phyloP scores from a whole-genome alignment of 2,888 invertebrate species.

The Drosophila affinis region DNA sequence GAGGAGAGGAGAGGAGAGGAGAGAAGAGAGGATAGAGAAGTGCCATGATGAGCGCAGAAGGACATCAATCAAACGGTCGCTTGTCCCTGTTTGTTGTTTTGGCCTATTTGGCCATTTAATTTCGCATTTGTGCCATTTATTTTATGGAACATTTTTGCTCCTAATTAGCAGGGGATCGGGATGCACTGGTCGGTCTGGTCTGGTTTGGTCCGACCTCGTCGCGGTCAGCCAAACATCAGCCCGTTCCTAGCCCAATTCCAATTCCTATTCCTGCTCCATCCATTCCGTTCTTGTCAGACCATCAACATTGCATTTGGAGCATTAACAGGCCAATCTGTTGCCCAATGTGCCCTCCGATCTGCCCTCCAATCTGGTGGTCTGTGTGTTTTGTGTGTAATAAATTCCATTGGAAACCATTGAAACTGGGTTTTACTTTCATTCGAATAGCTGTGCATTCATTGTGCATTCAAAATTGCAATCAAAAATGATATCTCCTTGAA shows the following conservation, averaged over 20 bases:
- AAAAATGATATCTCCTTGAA: no score
- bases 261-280: not conserved
- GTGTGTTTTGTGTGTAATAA: no score
- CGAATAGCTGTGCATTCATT: no score
- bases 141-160: constrained; percentile 39
- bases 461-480: no score
- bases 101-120: constrained; percentile 37
- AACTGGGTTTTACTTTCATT: no score
- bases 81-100: constrained; percentile 6
- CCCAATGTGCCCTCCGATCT: no score
- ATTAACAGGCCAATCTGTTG: constrained; percentile 12
- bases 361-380: no score
- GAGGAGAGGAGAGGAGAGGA: no score
- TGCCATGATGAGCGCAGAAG: constrained; percentile 1
- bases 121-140: constrained; percentile 40
- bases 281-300: constrained; percentile 4
- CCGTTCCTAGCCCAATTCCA: not conserved
- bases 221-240: constrained; percentile 9
- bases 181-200: not conserved
- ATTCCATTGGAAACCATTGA: no score
- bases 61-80: constrained; percentile 54
- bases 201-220: constrained; percentile 16
- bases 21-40: no score
- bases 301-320: constrained; percentile 27
- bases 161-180: constrained; percentile 35